A percentile compares a stretch with the other conserved stretches of the same genome.
These are phyloP conservation scores for Lophura nycthemera DNA, from an alignment of 2,113 vertebrate genomes.

Conservation along the genomic window DNA sequence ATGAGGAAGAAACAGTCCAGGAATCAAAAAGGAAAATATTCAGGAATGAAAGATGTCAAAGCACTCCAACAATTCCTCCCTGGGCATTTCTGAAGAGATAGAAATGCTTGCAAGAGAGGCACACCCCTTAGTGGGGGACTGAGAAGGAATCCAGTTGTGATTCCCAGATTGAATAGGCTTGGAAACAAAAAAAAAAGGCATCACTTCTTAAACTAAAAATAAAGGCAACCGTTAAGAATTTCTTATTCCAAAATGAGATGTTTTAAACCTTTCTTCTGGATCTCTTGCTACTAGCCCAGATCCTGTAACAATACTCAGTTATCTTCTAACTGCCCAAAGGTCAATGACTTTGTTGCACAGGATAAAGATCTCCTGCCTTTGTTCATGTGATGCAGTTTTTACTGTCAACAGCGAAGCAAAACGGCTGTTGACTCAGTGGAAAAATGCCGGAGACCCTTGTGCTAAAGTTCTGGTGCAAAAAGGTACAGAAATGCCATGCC, in stretches of 20 bases:
- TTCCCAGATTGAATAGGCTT: neutral
- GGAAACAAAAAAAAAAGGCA: neutral
- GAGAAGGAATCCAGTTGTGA: rapidly evolving
- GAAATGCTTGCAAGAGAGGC: neutral
- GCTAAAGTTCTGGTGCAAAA: neutral
- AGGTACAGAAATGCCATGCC: neutral
- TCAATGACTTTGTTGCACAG: neutral
- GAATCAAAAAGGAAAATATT: neutral
- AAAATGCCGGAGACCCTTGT: neutral
- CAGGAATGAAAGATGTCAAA: neutral
- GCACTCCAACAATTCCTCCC: neutral
- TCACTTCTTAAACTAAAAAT: neutral
- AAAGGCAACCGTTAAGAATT: neutral
- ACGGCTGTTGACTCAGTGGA: neutral
- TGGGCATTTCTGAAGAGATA: neutral
- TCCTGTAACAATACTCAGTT: neutral
- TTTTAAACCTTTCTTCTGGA: neutral
- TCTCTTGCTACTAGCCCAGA: neutral
- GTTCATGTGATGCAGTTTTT: neutral
- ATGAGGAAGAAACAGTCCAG: neutral
- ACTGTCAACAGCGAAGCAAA: neutral
- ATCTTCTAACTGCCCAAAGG: neutral
- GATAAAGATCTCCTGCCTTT: neutral
- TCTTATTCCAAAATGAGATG: neutral
- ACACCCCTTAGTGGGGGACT: rapidly evolving